These are phyloP conservation scores for Panthera leo DNA, from an alignment of 2,113 vertebrate genomes.

Conservation along the genomic window DNA sequence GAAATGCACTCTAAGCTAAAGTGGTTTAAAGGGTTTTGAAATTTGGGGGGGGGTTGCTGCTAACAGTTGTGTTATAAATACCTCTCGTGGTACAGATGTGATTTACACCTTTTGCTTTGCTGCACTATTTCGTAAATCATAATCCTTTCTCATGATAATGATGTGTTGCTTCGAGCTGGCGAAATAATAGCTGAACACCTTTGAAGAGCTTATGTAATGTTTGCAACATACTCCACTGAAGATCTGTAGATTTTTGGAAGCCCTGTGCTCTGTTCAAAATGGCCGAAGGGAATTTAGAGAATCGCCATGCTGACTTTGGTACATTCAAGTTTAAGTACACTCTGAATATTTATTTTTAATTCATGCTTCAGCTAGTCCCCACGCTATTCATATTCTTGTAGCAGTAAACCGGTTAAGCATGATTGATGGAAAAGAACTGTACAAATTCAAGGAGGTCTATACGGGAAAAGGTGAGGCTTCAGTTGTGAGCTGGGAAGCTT, in stretches of 20 bases:
- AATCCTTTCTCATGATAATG: not conserved
- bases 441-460: not conserved
- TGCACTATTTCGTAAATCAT: not conserved
- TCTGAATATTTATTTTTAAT: slow-evolving; percentile 8
- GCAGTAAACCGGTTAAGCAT: not conserved
- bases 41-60: not conserved
- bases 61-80: not conserved
- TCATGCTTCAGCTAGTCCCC: not conserved
- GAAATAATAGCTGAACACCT: not conserved
- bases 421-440: not conserved
- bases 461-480: not conserved
- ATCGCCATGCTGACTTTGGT: not conserved
- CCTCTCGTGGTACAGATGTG: not conserved
- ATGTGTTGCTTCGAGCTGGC: not conserved
- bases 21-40: slow-evolving; percentile 32
- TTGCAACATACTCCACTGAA: not conserved
- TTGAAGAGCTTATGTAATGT: not conserved
- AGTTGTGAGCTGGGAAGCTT: not conserved
- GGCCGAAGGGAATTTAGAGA: not conserved
- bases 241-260: not conserved
- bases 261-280: not conserved
- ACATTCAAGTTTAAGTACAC: not conserved
- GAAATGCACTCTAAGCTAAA: not conserved
- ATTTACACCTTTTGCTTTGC: not conserved
- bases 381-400: not conserved